Conservation (phyloP, 1,140 invertebrate species). For the Drosophila leontia region DNA sequence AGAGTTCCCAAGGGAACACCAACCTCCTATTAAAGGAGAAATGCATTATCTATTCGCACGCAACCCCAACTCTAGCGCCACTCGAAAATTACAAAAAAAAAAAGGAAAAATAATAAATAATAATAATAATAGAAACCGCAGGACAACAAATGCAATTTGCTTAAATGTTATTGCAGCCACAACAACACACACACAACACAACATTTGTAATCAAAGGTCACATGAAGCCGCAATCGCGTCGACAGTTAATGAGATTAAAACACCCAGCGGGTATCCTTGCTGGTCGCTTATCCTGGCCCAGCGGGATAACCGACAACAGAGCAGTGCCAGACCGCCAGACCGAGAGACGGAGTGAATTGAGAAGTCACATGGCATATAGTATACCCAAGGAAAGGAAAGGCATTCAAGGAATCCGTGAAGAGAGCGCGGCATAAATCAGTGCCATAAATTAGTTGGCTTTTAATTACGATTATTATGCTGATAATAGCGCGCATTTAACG, state of each 20-base stretch:
- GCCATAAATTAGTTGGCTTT: constrained; percentile 84
- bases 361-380: constrained; percentile 7
- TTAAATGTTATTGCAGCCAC: constrained; percentile 55
- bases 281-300: constrained; percentile 42
- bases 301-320: constrained; percentile 56
- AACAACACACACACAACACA: constrained; percentile 48
- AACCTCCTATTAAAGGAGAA: not conserved
- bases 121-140: constrained; percentile 32
- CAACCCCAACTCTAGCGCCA: constrained; percentile 5
- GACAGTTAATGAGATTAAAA: constrained; percentile 82
- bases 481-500: constrained; percentile 84
- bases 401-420: constrained; percentile 17
- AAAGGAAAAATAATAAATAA: too few relatives aligned
- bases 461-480: constrained; percentile 85
- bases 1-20: not conserved
- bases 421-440: constrained; percentile 74
- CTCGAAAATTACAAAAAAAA: not conserved
- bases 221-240: constrained; percentile 43
- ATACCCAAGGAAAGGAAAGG: constrained; percentile 4
- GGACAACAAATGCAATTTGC: constrained; percentile 65
- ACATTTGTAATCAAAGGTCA: constrained; percentile 43
- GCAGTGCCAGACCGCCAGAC: constrained; percentile 24
- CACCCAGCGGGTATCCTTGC: constrained; percentile 65
- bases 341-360: constrained; percentile 20
- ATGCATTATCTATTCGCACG: constrained; percentile 20